These are phyloP conservation scores for Cotesia congregata DNA, from an alignment of 2,888 invertebrate species.

Conservation along the genomic window DNA sequence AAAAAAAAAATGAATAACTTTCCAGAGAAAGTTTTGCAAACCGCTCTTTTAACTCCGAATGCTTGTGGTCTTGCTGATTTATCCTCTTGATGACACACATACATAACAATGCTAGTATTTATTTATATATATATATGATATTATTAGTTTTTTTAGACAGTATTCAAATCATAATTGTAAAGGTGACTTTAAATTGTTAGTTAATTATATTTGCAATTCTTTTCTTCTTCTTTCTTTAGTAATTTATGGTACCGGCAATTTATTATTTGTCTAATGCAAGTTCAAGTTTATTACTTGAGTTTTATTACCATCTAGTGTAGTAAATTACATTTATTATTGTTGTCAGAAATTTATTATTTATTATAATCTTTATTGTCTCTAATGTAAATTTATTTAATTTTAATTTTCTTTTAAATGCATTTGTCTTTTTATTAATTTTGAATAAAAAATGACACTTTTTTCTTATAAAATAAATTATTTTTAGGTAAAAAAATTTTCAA, in stretches of 20 bases:
- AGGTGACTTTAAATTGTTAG: background rate
- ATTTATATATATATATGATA: background rate
- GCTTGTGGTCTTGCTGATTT: constrained; percentile 4
- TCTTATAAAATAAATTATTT: no score
- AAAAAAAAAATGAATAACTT: constrained; percentile 7
- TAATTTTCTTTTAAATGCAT: background rate
- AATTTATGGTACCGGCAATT: no score
- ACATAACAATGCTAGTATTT: background rate
- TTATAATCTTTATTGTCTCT: background rate
- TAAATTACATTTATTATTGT: background rate
- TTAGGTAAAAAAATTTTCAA: no score
- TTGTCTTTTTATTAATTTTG: background rate
- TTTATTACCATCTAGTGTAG: background rate
- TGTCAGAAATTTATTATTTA: background rate
- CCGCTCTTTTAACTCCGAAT: background rate
- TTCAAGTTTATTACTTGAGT: background rate
- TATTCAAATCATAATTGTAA: constrained; percentile 1
- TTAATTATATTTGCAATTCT: background rate
- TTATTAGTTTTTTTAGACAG: constrained; percentile 7
- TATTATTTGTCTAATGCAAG: background rate
- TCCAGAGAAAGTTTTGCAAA: constrained; percentile 25
- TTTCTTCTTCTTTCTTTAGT: background rate
- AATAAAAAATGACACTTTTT: background rate
- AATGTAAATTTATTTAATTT: background rate
- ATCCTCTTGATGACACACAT: constrained; percentile 16